A percentile compares a stretch with the other conserved stretches of the same genome.
Evolutionary conservation across 2,888 invertebrate genomes (phyloP).

Genomic region (Brenthis daphne): DNA sequence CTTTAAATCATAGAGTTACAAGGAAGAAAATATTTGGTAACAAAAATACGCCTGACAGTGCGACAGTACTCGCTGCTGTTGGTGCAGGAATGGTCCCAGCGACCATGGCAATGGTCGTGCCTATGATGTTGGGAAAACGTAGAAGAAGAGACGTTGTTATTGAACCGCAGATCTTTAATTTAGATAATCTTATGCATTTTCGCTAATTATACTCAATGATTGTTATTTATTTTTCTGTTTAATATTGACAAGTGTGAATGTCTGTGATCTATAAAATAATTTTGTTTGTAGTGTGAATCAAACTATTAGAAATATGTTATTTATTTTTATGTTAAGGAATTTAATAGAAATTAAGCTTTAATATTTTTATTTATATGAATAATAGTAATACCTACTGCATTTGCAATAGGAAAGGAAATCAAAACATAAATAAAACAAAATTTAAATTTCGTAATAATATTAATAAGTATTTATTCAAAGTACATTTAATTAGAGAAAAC

Average conservation of each 20-base stretch:
- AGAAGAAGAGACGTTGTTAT: conserved; percentile 56
- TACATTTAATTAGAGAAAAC: no score
- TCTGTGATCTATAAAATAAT: conserved; percentile 43
- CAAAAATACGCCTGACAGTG: conserved; percentile 75
- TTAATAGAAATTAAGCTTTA: neutral
- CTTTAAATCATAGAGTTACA: conserved; percentile 58
- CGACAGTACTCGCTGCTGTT: conserved; percentile 86
- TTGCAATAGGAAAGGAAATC: no score
- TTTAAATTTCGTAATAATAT: no score
- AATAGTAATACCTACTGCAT: no score
- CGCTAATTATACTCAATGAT: conserved; percentile 26
- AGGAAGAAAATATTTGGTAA: conserved; percentile 60
- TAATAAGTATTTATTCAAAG: no score
- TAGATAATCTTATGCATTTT: conserved; percentile 27
- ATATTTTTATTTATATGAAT: no score
- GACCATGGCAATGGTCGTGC: conserved; percentile 90
- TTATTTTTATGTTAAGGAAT: conserved; percentile 7
- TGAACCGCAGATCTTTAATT: conserved; percentile 19
- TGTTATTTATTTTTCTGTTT: conserved; percentile 29
- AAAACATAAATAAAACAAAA: no score
- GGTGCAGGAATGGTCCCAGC: conserved; percentile 91
- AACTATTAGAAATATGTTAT: conserved; percentile 7
- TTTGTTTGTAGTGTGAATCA: conserved; percentile 30
- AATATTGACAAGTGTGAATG: conserved; percentile 24
- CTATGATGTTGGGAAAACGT: conserved; percentile 86